Evolutionary conservation across 2,113 vertebrate species (phyloP).

Genomic region (Channa argus): DNA sequence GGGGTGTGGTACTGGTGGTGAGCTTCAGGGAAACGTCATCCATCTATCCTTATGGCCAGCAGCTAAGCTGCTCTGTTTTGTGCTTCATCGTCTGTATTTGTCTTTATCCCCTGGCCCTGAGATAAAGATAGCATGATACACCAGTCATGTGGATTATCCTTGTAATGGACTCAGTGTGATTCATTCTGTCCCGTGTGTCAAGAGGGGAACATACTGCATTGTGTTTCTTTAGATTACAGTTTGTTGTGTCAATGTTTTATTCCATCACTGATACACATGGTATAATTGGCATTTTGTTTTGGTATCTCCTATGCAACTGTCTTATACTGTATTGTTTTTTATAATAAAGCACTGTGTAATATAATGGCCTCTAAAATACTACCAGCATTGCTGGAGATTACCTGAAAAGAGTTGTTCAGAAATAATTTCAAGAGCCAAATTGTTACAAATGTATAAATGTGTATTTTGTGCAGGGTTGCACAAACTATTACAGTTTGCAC

Average conservation of each 20-base stretch:
- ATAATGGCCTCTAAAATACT: neutral
- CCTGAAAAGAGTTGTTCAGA: neutral
- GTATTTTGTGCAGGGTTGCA: neutral
- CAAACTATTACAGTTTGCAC: neutral
- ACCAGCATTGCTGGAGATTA: neutral
- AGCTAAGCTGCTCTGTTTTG: conserved; percentile 78
- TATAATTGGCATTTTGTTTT: conserved; percentile 27
- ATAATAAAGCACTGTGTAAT: neutral
- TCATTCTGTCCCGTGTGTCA: conserved; percentile 69
- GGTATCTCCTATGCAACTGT: neutral
- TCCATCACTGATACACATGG: conserved; percentile 1
- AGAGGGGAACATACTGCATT: conserved; percentile 35
- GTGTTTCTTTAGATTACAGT: conserved; percentile 58
- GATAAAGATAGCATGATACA: conserved; percentile 82
- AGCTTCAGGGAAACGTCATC: conserved; percentile 65
- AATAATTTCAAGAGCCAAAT: neutral
- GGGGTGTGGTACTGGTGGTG: conserved; percentile 44
- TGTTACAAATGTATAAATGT: neutral
- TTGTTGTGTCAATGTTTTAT: conserved; percentile 32
- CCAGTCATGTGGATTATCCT: conserved; percentile 73
- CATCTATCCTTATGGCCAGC: conserved; percentile 56
- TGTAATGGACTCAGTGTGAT: conserved; percentile 65
- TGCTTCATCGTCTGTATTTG: conserved; percentile 70
- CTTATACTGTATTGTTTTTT: conserved; percentile 3
- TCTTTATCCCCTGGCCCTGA: conserved; percentile 73